Base-by-base conservation (phyloP, 2,888 invertebrate genomes). In the Heteropelma amictum region DNA sequence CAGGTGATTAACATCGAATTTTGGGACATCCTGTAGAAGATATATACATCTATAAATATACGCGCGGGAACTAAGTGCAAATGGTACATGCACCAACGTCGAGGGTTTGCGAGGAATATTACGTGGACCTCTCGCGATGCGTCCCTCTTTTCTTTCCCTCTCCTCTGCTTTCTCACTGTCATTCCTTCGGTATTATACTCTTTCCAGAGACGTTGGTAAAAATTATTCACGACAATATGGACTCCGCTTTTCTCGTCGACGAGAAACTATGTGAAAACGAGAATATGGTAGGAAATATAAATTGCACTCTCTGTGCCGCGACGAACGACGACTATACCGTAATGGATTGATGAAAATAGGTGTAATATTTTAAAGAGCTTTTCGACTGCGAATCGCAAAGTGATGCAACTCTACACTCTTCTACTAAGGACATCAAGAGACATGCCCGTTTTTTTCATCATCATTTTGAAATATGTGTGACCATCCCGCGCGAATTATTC, bases 311-410 rank as follows among this genome's bases (percentile, higher is more conserved):
- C 21, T 33, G 10, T 47, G 4, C 19, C 45, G 42, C 21, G 35
- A 65, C 40, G 30, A 38, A 61, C 35, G 40, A 49, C 23, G 54
- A 26, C 14, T 30, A 64, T 49, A 26, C 45, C 45, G 30, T 10
- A 56, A 49, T 49, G 40, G 64, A 65, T 67, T 67, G 70, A 70
- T 70, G 53, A 54, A 70, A 71, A 61, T 68, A 49, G 10, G 54
- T 54, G 35, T 49, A 67, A 75, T 70, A 69, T 70, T 75, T 70
- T 56, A 47, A 61, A 70, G 61, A 65, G 54, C 56, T 75, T n/a
- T 56, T 12, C 49, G 49, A 7, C 54, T 54, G 30, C 45, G 17
- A 33, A 21, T 49, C 17, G 26, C 17, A 17, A 42, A 51, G 56
- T 68, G 64, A 64, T 58, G 23, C 23, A 38, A 21, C 30, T 61